phyloP scores from a whole-genome alignment of 2,113 vertebrate species.

The Polypterus bichir region DNA sequence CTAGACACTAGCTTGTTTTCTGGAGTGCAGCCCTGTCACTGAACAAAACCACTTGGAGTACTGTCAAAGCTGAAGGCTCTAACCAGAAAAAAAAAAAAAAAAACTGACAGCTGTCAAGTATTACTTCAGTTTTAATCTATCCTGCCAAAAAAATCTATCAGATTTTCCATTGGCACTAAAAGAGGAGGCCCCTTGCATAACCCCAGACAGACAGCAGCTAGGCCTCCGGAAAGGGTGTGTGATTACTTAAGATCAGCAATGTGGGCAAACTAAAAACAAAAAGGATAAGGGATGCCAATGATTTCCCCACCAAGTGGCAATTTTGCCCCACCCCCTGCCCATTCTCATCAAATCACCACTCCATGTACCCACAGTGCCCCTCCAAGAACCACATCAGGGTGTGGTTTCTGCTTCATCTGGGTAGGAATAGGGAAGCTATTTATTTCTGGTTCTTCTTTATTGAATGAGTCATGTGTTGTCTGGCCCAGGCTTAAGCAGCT shows the following conservation, averaged over 20 bases:
- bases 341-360: conserved; percentile 45
- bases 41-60: conserved; percentile 22
- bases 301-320: conserved; percentile 47
- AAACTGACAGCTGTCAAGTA: conserved; percentile 26
- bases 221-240: conserved; percentile 37
- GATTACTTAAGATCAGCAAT: conserved; percentile 48
- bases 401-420: conserved; percentile 65
- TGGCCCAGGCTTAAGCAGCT: conserved; percentile 63
- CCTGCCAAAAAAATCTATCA: conserved; percentile 9
- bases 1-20: conserved; percentile 18
- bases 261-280: conserved; percentile 61
- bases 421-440: conserved; percentile 84
- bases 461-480: conserved; percentile 89
- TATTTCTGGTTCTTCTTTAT: conserved; percentile 86
- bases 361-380: conserved; percentile 52
- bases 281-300: conserved; percentile 42
- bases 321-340: conserved; percentile 51
- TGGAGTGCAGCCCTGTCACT: conserved; percentile 25
- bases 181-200: conserved; percentile 20
- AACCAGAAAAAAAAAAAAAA: conserved; percentile 14
- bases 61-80: conserved; percentile 13
- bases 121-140: conserved; percentile 16
- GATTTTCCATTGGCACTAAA: conserved; percentile 21
- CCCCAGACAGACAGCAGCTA: conserved; percentile 23
- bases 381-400: conserved; percentile 72